phyloP scores from a whole-genome alignment of 2,888 invertebrate species.

The Aquatica leii region DNA sequence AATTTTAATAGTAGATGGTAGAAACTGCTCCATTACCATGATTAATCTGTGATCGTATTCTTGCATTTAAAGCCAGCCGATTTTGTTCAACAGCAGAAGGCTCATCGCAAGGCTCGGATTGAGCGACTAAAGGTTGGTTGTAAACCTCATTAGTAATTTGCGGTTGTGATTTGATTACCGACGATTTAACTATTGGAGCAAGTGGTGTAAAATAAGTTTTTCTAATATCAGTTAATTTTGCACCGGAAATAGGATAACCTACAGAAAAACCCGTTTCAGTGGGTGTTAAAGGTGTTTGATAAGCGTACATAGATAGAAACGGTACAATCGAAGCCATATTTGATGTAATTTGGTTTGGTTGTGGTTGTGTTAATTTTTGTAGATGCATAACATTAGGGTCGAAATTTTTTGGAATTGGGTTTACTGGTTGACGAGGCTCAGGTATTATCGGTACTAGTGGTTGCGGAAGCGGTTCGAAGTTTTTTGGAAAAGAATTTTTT shows the following conservation, averaged over 20 bases:
- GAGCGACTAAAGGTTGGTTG: background rate
- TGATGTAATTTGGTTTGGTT: too few species aligned
- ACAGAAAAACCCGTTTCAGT: background rate
- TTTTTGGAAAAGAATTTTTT: too few species aligned
- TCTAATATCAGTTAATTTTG: background rate
- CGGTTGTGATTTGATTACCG: too few species aligned
- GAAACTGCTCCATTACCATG: slow-evolving; percentile 11
- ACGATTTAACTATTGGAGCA: too few species aligned
- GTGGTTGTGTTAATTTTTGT: too few species aligned
- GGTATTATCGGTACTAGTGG: background rate
- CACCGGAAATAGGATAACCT: background rate
- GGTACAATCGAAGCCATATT: too few species aligned
- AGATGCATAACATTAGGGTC: too few species aligned
- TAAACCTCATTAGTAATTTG: too few species aligned
- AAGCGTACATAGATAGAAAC: too few species aligned
- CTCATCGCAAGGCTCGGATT: background rate
- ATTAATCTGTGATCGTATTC: background rate
- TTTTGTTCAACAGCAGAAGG: background rate
- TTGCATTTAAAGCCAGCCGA: background rate
- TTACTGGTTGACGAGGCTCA: background rate
- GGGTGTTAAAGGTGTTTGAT: background rate
- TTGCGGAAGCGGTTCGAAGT: too few species aligned
- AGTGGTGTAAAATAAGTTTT: background rate
- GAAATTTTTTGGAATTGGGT: background rate
- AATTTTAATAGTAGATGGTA: background rate